These are phyloP conservation scores for Drosophila falleni DNA, from an alignment of 2,888 invertebrate genomes.

Conservation along the genomic window DNA sequence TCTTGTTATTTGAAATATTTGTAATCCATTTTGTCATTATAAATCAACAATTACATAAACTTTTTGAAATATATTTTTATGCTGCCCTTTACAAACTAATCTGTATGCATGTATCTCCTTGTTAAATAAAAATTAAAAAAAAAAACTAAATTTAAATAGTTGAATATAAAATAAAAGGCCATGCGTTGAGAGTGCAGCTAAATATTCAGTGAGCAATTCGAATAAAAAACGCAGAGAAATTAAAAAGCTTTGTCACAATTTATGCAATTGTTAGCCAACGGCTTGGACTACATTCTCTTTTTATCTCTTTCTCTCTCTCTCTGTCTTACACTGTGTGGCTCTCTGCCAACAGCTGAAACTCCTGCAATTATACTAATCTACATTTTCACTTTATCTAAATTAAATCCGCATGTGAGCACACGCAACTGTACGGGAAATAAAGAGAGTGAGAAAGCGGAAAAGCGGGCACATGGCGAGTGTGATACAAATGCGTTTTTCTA, in stretches of 20 bases:
- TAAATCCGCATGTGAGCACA: conserved; percentile 64
- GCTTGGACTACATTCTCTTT: not conserved
- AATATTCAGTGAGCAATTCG: not conserved
- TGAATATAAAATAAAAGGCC: conserved; percentile 13
- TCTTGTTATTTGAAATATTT: too few relatives aligned
- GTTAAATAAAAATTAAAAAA: not conserved
- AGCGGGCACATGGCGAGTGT: conserved; percentile 15
- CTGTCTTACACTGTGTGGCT: conserved; percentile 4
- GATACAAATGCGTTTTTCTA: conserved; percentile 56
- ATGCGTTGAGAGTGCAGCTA: not conserved
- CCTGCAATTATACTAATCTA: conserved; percentile 72
- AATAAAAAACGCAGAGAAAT: conserved; percentile 26
- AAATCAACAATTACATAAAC: too few relatives aligned
- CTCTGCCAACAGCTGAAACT: conserved; percentile 31
- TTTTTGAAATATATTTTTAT: not conserved
- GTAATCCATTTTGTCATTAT: too few relatives aligned
- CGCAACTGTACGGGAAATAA: conserved; percentile 36
- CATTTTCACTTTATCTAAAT: conserved; percentile 70
- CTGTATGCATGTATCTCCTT: not conserved
- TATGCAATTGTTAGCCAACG: conserved; percentile 23
- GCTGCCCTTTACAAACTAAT: not conserved
- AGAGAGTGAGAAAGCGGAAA: conserved; percentile 3
- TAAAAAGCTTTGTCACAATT: conserved; percentile 49
- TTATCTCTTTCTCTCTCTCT: too few relatives aligned
- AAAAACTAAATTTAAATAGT: not conserved